Base-by-base conservation (phyloP, 1,140 invertebrate species). In the Camponotus floridanus region DNA sequence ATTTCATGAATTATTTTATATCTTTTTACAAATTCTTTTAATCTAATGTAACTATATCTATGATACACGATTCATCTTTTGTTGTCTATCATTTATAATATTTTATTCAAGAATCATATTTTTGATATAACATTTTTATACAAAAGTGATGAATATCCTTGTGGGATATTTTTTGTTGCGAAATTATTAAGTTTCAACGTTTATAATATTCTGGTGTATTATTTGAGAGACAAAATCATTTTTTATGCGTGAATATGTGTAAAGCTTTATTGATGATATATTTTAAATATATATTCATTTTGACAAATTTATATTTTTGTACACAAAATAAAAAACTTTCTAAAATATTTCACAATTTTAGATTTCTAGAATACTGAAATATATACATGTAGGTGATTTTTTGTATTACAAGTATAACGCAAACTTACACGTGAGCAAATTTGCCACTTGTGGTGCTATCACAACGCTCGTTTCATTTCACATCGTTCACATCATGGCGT, bases 391-490 rank as follows among this genome's bases (percentile, higher is more conserved):
- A 6, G 18, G 1, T 15, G 15, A 2, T 4, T 51, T 51, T 51
- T 51, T 18, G 6, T 15, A 18, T 6, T 51, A 15, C 18, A 51
- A 48, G 3, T 48, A 48, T 3, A 15, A 51, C 6, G 26, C 4
- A 48, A 68, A 18, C 9, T 42, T 18, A 51, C 48, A 26, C 18
- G 6, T 21, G 31, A 4, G 33, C n/a, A 48, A 15, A n/a, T 57
- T 68, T 31, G 64, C 31, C 48, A 55, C 62, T 45, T 18, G 76
- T 61, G 31, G 48, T 48, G 8, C 39, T 70, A 45, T 42, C 67
- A 45, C 36, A 18, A 36, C 13, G 39, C 13, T 45, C 26, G 79
- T 81, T 81, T 73, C 79, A 73, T 81, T 45, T 73, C 18, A 8
- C 51, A 5, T 51, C 51, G 55, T 73, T 73, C 65, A 73, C 79